Evolutionary conservation across 2,113 vertebrate species (phyloP).

Genomic region (Hiodon alosoides): DNA sequence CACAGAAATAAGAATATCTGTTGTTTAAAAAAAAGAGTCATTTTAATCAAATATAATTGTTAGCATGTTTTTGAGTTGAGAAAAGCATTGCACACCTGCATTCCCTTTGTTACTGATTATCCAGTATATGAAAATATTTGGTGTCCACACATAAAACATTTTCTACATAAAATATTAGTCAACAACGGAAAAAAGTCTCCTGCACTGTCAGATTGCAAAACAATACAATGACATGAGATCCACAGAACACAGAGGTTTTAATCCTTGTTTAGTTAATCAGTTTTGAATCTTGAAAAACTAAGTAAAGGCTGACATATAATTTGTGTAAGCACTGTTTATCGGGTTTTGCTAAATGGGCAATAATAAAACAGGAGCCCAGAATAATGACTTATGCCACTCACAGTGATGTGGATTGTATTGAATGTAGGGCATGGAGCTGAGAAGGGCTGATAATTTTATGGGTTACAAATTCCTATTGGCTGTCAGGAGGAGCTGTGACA

Average conservation of each 20-base stretch:
- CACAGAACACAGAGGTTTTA: slow-evolving; percentile 23
- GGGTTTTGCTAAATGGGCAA: slow-evolving; percentile 65
- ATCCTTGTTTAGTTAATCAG: slow-evolving; percentile 59
- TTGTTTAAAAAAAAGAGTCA: too few relatives aligned
- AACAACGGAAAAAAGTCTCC: not conserved
- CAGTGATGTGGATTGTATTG: slow-evolving; percentile 54
- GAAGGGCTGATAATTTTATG: slow-evolving; percentile 66
- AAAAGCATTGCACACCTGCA: too few relatives aligned
- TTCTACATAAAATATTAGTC: too few relatives aligned
- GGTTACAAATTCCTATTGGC: slow-evolving; percentile 64
- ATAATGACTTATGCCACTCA: slow-evolving; percentile 76
- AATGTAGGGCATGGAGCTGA: slow-evolving; percentile 74
- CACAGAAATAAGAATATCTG: too few relatives aligned
- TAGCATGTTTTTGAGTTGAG: too few relatives aligned
- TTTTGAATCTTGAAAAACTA: slow-evolving; percentile 40
- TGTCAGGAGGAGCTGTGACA: slow-evolving; percentile 67
- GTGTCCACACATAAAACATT: too few relatives aligned
- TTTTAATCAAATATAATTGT: too few relatives aligned
- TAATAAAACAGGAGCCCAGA: slow-evolving; percentile 67
- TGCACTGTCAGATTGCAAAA: slow-evolving; percentile 16
- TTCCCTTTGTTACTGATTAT: too few relatives aligned
- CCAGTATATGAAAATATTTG: too few relatives aligned
- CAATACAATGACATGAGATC: slow-evolving; percentile 17
- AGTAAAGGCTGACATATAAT: slow-evolving; percentile 54
- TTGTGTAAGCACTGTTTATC: slow-evolving; percentile 55